Evolutionary conservation across 2,797 vertebrate species (phyloP), one percentile per base, ranked within the genome.

Genomic region (Linurgus olivaceus): DNA sequence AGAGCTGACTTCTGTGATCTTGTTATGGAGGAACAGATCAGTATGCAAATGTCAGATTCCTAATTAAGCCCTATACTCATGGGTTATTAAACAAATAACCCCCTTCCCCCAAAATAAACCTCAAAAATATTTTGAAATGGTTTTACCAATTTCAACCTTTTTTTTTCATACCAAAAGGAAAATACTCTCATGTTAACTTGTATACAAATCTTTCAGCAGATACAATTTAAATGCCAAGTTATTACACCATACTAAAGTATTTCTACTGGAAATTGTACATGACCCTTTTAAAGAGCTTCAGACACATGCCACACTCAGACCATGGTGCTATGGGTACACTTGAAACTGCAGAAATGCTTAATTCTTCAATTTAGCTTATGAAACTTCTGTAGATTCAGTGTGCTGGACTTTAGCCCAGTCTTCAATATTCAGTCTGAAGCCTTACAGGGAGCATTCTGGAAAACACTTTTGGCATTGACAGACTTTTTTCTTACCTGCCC

Each of bases 401-500:
- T 4, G 57, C 82, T 96, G 95, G 92, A 93, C 33, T 16, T 79
- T 16, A 91, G 92, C 95, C 96, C 79, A 87, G 86, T 88, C 70
- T 78, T 81, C 51, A 84, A 68, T 24, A 35, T 40, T 91, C 75
- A 59, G 9, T 55, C 52, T 84, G 68, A 93, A 93, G 76, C 79
- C 90, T 94, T 75, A 47, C 50, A 90, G 94, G 72, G 87, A 80
- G 59, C 17, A 7, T 45, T 50, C 79, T 81, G 78, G 86, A 82
- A 91, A 94, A 80, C 24, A 33, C n/a, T 78, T 74, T 75, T 79
- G 86, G 73, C 89, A 88, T 63, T 82, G 70, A 31, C 78, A 52
- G 7, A 9, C 35, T 78, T 81, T 74, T 92, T 87, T 85, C 87
- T 96, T 93, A 86, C 93, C 93, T 95, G 35, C 82, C 71, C 87